These are phyloP conservation scores for Acridotheres tristis DNA, from an alignment of 2,797 vertebrate genomes.

Conservation along the genomic window DNA sequence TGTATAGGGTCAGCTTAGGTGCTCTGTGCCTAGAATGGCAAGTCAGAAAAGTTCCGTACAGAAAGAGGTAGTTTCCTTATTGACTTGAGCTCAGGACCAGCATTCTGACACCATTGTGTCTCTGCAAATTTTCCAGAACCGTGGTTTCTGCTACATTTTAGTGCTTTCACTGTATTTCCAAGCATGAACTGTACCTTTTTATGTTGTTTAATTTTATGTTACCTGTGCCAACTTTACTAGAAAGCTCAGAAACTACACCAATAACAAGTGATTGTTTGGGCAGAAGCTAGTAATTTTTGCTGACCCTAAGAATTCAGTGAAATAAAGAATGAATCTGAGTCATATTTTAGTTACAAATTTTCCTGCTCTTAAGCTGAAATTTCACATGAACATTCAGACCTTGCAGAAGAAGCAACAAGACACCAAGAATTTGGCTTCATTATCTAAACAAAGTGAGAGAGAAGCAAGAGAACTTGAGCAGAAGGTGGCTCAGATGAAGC, in stretches of 20 bases:
- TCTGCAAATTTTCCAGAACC: background rate
- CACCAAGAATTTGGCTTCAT: slow-evolving; percentile 76
- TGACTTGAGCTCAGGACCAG: background rate
- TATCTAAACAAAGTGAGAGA: slow-evolving; percentile 82
- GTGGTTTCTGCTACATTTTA: background rate
- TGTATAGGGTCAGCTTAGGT: background rate
- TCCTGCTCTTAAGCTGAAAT: slow-evolving; percentile 22
- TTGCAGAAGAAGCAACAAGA: slow-evolving; percentile 78
- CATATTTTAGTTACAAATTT: background rate
- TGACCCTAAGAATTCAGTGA: background rate
- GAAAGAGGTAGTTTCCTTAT: background rate
- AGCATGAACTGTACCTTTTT: background rate
- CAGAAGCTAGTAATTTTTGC: background rate
- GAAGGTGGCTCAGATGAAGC: slow-evolving; percentile 84
- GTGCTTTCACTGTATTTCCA: background rate
- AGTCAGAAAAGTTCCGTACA: background rate
- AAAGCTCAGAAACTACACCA: background rate
- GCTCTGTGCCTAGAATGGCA: background rate
- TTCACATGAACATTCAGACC: slow-evolving; percentile 56
- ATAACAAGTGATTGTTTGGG: background rate
- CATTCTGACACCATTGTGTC: background rate
- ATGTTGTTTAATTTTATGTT: background rate
- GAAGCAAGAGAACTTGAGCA: slow-evolving; percentile 77
- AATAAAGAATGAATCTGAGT: background rate
- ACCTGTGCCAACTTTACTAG: background rate